These are phyloP conservation scores for Aphelocoma californica DNA, from an alignment of 2,797 vertebrate species.

Conservation along the genomic window DNA sequence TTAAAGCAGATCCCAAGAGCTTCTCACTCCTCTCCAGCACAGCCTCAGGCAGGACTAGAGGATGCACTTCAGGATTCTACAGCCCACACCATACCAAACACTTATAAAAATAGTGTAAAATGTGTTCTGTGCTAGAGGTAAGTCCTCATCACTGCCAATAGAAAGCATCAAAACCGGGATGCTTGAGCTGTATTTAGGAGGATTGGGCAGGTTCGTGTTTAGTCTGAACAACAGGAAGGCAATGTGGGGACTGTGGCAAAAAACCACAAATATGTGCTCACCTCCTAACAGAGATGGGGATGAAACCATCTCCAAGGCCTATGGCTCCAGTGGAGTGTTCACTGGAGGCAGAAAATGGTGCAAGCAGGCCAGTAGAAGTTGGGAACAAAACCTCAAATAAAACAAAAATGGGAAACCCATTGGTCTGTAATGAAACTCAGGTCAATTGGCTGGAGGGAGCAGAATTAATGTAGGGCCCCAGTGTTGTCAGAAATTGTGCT, in stretches of 20 bases:
- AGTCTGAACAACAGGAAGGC: background rate
- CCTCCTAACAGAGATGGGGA: background rate
- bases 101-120: background rate
- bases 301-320: background rate
- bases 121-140: background rate
- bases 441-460: background rate
- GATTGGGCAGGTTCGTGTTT: background rate
- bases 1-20: background rate
- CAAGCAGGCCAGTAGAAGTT: background rate
- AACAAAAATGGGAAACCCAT: background rate
- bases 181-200: background rate
- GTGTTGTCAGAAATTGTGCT: background rate
- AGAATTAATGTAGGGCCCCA: background rate
- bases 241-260: background rate
- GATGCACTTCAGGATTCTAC: background rate
- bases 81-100: background rate
- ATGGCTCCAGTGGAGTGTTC: background rate
- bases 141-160: fast-evolving
- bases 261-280: fast-evolving
- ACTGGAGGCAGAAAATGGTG: background rate
- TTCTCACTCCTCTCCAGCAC: background rate
- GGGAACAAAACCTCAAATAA: background rate
- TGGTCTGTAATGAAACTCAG: background rate
- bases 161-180: background rate
- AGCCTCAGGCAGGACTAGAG: background rate